Evolutionary conservation across 2,797 vertebrate species (phyloP).

Genomic region (Odontamblyopus lacepedii): DNA sequence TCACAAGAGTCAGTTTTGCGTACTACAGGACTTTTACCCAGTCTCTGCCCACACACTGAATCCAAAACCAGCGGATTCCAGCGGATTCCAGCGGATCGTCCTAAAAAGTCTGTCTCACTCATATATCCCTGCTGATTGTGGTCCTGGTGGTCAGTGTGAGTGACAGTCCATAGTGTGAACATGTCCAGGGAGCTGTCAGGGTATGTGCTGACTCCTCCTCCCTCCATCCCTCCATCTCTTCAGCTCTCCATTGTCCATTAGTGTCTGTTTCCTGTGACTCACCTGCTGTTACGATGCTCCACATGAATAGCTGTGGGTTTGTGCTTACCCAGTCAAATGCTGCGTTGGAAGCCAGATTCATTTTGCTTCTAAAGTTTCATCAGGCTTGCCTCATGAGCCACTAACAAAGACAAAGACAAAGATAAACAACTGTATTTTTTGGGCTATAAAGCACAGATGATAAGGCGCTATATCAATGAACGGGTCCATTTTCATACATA

Average conservation of each 20-base stretch:
- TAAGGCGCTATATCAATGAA: no score
- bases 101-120: not conserved
- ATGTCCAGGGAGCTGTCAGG: slow-evolving; percentile 41
- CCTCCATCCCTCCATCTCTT: slow-evolving; percentile 33
- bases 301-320: slow-evolving; percentile 47
- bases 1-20: no score
- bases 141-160: slow-evolving; percentile 48
- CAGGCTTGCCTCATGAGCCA: not conserved
- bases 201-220: slow-evolving; percentile 47
- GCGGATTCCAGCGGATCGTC: not conserved
- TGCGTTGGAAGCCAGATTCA: slow-evolving; percentile 51
- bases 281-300: slow-evolving; percentile 31
- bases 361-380: slow-evolving; percentile 53
- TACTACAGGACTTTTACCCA: not conserved
- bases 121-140: not conserved
- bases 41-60: not conserved
- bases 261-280: slow-evolving; percentile 39
- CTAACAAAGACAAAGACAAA: not conserved
- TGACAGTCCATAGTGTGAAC: slow-evolving; percentile 54
- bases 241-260: slow-evolving; percentile 45
- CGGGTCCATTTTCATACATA: no score
- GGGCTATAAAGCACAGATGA: no score
- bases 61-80: not conserved
- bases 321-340: slow-evolving; percentile 29
- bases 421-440: no score